Evolutionary conservation across 1,140 invertebrate species (phyloP).

Genomic region (Orussus abietinus): DNA sequence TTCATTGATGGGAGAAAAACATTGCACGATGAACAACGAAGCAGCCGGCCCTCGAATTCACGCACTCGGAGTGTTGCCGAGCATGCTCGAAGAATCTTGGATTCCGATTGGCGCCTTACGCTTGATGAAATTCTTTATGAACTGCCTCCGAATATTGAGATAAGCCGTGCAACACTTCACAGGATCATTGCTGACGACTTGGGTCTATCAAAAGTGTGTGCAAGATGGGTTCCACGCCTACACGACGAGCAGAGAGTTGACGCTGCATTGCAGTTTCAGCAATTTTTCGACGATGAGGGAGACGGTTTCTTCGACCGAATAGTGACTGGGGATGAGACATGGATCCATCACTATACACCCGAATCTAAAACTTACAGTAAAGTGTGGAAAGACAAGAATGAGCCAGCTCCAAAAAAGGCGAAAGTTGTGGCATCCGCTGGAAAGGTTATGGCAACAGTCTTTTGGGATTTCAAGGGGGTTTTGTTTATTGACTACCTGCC

Average conservation of each 20-base stretch:
- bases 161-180: too few relatives aligned
- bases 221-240: slow-evolving; percentile 28
- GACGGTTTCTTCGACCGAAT: slow-evolving; percentile 16
- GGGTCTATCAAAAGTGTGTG: slow-evolving; percentile 21
- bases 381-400: slow-evolving; percentile 14
- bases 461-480: slow-evolving; percentile 38
- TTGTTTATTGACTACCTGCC: slow-evolving; percentile 51
- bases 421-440: slow-evolving; percentile 29
- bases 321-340: slow-evolving; percentile 22
- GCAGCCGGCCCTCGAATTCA: too few relatives aligned
- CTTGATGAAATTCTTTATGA: too few relatives aligned
- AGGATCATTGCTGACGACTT: slow-evolving; percentile 16
- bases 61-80: too few relatives aligned
- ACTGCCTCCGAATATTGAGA: too few relatives aligned
- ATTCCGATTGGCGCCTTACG: too few relatives aligned
- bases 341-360: slow-evolving; percentile 15
- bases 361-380: slow-evolving; percentile 16
- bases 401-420: slow-evolving; percentile 22
- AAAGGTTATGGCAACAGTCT: slow-evolving; percentile 42
- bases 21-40: too few relatives aligned
- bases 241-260: slow-evolving; percentile 9
- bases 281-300: slow-evolving; percentile 8
- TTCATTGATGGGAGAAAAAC: too few relatives aligned
- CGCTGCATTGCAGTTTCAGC: slow-evolving; percentile 1
- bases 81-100: too few relatives aligned